Evolutionary conservation across 2,797 vertebrate species (phyloP), one percentile per base, ranked within the genome.

Genomic region (Chrosomus eos): DNA sequence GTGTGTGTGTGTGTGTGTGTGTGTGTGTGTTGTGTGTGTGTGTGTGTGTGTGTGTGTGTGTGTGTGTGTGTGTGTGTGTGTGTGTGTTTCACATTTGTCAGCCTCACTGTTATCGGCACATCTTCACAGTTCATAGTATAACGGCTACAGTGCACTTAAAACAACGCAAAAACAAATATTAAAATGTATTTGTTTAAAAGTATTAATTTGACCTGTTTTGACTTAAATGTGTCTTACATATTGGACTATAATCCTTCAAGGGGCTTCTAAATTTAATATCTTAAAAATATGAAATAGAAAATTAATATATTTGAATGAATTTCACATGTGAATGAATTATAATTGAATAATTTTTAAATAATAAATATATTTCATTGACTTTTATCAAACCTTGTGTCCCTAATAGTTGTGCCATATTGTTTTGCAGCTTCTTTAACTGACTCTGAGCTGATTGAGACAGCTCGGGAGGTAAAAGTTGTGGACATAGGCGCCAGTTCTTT

Each of bases 381-480:
- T 31, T 67, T 33, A 19, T 23, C 13, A 60, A 19, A 33, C 13
- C 1, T 7, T 2, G 6, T 38, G 28, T 40, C 16, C 51, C 31
- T 68, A 55, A 60, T 36, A 55, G 11, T 70, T 53, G 66, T 83
- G 83, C 66, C 70, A 38, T 73, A 28, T 85, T 73, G 11, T 73
- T 85, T 87, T 31, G 23, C 86, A 95, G 95, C 94, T 80, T 93
- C 94, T 21, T 83, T 89, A 23, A 91, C 90, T 82, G 95, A 94
- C 71, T 93, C 94, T 0, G 92, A 90, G n/a, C 91, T 90, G 31
- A 94, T 95, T 75, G 94, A 91, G 31, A 76, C 93, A 14, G 81
- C 97, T 72, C 95, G 81, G 68, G 96, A 95, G 13, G 90, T 97
- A 88, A 95, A 94, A 82, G 93, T 97, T 80, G 89, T 94, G 0